phyloP scores from a whole-genome alignment of 2,113 vertebrate species.

The Nothobranchius kuhntae region DNA sequence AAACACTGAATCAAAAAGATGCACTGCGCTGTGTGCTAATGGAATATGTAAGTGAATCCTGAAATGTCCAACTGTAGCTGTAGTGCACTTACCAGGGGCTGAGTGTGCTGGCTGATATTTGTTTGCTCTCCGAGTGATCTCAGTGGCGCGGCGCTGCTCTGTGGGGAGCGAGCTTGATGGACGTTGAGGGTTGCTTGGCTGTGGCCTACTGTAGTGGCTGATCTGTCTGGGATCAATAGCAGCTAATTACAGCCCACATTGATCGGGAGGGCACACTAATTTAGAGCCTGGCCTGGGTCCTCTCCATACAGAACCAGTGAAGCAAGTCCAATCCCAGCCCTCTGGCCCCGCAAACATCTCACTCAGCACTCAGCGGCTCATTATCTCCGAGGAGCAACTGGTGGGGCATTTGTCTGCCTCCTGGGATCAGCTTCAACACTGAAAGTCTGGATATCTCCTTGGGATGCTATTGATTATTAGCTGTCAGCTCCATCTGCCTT shows the following conservation, averaged over 20 bases:
- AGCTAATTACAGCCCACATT: slow-evolving; percentile 82
- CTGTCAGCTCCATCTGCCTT: slow-evolving; percentile 21
- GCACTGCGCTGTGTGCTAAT: slow-evolving; percentile 60
- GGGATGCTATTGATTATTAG: slow-evolving; percentile 40
- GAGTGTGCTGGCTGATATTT: slow-evolving; percentile 66
- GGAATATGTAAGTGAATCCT: slow-evolving; percentile 73
- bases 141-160: slow-evolving; percentile 48
- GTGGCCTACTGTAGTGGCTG: slow-evolving; percentile 75
- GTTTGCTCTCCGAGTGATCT: slow-evolving; percentile 65
- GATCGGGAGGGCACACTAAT: slow-evolving; percentile 76
- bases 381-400: slow-evolving; percentile 71
- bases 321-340: slow-evolving; percentile 67
- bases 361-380: slow-evolving; percentile 71
- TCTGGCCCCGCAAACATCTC: slow-evolving; percentile 71
- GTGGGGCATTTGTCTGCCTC: slow-evolving; percentile 55
- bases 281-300: slow-evolving; percentile 67
- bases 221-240: slow-evolving; percentile 78
- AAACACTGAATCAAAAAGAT: slow-evolving; percentile 69
- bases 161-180: slow-evolving; percentile 63
- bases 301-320: slow-evolving; percentile 55
- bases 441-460: slow-evolving; percentile 27
- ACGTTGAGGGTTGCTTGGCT: slow-evolving; percentile 71
- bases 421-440: slow-evolving; percentile 34
- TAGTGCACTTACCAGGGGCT: slow-evolving; percentile 67
- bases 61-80: slow-evolving; percentile 64